Conservation (phyloP, 2,888 invertebrate genomes). For the Hirtodrosophila alboralis region DNA sequence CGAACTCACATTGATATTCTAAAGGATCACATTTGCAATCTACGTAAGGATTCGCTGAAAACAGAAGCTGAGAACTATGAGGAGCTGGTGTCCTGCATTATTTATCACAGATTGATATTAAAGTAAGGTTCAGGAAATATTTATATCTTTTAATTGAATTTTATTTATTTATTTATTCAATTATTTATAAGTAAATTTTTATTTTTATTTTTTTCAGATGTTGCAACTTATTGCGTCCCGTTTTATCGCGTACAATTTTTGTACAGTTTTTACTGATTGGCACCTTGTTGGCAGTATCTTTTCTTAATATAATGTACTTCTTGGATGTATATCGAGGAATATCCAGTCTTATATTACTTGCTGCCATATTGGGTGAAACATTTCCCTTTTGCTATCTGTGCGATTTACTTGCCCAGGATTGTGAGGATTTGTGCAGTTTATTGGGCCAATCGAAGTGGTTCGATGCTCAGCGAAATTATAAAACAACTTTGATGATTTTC, state of each 20-base stretch:
- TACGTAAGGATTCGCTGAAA: constrained; percentile 36
- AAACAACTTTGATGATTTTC: constrained; percentile 21
- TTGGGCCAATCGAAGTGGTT: constrained; percentile 36
- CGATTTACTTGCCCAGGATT: constrained; percentile 47
- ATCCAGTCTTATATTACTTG: constrained; percentile 41
- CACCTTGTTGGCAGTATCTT: constrained; percentile 36
- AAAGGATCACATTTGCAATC: constrained; percentile 42
- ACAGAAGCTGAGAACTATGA: constrained; percentile 47
- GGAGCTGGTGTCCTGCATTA: constrained; percentile 50
- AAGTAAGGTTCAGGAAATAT: constrained; percentile 32
- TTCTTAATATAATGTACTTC: no score
- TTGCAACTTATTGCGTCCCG: constrained; percentile 18
- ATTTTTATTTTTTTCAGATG: background rate
- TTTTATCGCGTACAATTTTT: constrained; percentile 38
- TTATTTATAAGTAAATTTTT: no score
- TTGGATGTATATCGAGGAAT: constrained; percentile 32
- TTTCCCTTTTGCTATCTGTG: constrained; percentile 69
- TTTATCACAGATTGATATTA: constrained; percentile 47
- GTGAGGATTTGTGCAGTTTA: constrained; percentile 27
- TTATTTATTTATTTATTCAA: no score
- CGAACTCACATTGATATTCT: constrained; percentile 45
- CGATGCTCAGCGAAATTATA: constrained; percentile 32
- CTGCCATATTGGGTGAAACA: constrained; percentile 36
- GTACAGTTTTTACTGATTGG: constrained; percentile 56
- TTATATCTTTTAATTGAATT: no score